Base-by-base conservation (phyloP, 2,888 invertebrate species). In the Chouioia cunea region DNA sequence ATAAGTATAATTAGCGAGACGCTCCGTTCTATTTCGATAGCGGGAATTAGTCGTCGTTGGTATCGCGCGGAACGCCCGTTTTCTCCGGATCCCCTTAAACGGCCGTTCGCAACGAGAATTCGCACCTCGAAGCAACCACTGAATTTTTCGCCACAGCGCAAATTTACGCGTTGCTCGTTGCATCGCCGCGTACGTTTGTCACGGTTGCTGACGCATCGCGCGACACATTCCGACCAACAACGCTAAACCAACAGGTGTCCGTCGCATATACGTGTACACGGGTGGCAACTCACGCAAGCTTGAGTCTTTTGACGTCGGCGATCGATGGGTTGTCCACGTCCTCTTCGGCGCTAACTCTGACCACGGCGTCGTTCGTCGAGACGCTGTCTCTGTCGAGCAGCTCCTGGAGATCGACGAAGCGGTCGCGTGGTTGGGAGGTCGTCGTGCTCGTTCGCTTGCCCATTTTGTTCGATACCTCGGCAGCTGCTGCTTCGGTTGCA, bases 271-370 rank as follows among this genome's bases (percentile, higher is more conserved):
- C 16, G 2, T 22, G 22, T 4, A 8, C 27, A n/a, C 2, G 12
- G 47, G 46, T 20, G 36, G 16, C 2, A 14, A 81, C 87, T 86
- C 78, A 91, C 91, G 88, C 88, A 14, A 88, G 86, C 77, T 88
- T 88, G 71, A 89, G 80, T 54, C 89, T 90, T 80, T 91, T 90
- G 84, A 93, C 85, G 78, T 93, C 91, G 0, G 89, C 92, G 70
- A 95, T 87, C 3, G 91, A 91, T 0, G 93, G 93, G 83, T 93
- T 93, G 73, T 90, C 89, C 43, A 87, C 84, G 47, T 89, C 88
- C 46, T 89, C 86, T 57, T 88, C 85, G 2, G 88, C 80, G 54
- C 88, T 88, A 18, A 86, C 80, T 76, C 89, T 86, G 36, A 89
- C 89, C 2, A 89, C 88, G 4, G 86, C 87, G 10, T 83, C 82